A percentile compares a stretch with the other conserved stretches of the same genome.
phyloP scores from a whole-genome alignment of 2,797 vertebrate genomes.

The Takifugu rubripes region DNA sequence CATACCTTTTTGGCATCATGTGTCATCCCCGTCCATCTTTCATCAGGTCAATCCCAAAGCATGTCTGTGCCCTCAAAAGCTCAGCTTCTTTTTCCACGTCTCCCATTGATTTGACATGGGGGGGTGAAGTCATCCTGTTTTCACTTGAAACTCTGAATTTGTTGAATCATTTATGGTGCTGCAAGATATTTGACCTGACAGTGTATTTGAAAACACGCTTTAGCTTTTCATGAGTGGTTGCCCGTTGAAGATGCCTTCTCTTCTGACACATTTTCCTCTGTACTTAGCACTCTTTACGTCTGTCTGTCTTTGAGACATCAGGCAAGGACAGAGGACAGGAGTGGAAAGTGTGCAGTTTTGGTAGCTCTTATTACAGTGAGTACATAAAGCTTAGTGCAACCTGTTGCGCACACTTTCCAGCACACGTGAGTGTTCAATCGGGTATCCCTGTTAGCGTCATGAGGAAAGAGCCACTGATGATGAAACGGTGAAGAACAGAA shows the following conservation, averaged over 20 bases:
- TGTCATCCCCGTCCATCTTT: slow-evolving; percentile 22
- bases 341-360: slow-evolving; percentile 27
- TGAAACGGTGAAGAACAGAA: slow-evolving; percentile 26
- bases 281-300: not conserved
- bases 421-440: slow-evolving; percentile 17
- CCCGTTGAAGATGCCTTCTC: slow-evolving; percentile 3
- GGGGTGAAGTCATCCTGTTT: not conserved
- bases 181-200: not conserved
- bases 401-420: slow-evolving; percentile 27
- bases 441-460: slow-evolving; percentile 26
- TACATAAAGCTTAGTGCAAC: slow-evolving; percentile 26
- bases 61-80: slow-evolving; percentile 8
- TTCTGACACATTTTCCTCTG: slow-evolving; percentile 6
- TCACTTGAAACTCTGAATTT: slow-evolving; percentile 3
- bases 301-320: not conserved
- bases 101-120: slow-evolving; percentile 8
- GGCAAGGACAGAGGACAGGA: slow-evolving; percentile 16
- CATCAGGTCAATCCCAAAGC: not conserved
- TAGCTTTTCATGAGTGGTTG: slow-evolving; percentile 11
- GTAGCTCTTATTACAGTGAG: slow-evolving; percentile 26
- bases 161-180: slow-evolving; percentile 25
- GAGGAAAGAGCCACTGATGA: slow-evolving; percentile 20
- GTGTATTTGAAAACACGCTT: slow-evolving; percentile 12
- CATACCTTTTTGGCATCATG: slow-evolving; percentile 7
- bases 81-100: slow-evolving; percentile 6